Percentiles rank a stretch among this genome's conserved stretches.
These are phyloP conservation scores for Pardosa pseudoannulata DNA, from an alignment of 2,888 invertebrate genomes.

Conservation along the genomic window DNA sequence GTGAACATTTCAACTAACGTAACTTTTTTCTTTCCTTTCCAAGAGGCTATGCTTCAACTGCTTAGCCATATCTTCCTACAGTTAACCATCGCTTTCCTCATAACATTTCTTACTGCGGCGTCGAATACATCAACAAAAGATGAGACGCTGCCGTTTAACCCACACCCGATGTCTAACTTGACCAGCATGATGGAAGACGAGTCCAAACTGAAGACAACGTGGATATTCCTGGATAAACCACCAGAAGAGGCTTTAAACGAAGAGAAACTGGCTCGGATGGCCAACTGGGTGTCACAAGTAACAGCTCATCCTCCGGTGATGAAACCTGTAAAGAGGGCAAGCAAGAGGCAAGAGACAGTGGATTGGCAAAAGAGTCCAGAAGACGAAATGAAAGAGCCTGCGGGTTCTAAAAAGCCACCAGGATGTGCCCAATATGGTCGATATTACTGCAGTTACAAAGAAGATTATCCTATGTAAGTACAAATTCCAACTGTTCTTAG, in stretches of 20 bases:
- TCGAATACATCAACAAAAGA: neutral
- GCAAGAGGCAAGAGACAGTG: slow-evolving; percentile 21
- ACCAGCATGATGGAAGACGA: slow-evolving; percentile 41
- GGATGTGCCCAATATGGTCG: slow-evolving; percentile 73
- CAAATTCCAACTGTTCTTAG: too few relatives aligned
- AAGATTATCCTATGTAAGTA: slow-evolving; percentile 74
- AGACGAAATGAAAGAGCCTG: slow-evolving; percentile 64
- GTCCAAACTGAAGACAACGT: slow-evolving; percentile 52
- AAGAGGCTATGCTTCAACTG: slow-evolving; percentile 47
- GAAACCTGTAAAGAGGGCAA: slow-evolving; percentile 1
- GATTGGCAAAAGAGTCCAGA: slow-evolving; percentile 47
- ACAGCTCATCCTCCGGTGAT: slow-evolving; percentile 42
- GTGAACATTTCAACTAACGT: too few relatives aligned
- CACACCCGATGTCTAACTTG: slow-evolving; percentile 35
- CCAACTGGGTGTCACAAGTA: slow-evolving; percentile 63
- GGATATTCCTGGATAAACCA: slow-evolving; percentile 65
- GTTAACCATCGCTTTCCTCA: neutral
- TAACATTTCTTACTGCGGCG: neutral
- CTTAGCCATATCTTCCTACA: neutral
- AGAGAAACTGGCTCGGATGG: slow-evolving; percentile 54
- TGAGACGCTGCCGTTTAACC: neutral
- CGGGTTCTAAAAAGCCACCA: slow-evolving; percentile 73
- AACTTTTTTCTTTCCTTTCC: neutral
- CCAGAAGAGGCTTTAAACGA: slow-evolving; percentile 53
- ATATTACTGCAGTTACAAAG: slow-evolving; percentile 74